A percentile compares a stretch with the other conserved stretches of the same genome.
phyloP scores from a whole-genome alignment of 2,888 invertebrate genomes.

The Sturmia bella region DNA sequence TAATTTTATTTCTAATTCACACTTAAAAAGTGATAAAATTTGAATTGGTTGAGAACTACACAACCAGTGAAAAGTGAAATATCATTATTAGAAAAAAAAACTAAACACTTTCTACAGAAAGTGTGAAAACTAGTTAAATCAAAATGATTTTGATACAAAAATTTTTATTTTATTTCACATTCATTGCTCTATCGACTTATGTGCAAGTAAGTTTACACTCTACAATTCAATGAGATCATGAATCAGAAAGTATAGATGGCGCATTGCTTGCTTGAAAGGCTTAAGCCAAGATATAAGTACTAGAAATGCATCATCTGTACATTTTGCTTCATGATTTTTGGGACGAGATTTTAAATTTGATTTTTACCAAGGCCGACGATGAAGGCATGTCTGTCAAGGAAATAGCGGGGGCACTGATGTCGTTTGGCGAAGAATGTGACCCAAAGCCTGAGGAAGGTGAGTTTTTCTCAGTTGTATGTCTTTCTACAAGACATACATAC shows the following conservation, averaged over 20 bases:
- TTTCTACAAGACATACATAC: too few relatives aligned
- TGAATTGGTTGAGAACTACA: neutral
- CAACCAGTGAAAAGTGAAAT: neutral
- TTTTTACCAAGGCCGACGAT: slow-evolving; percentile 39
- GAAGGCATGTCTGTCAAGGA: slow-evolving; percentile 40
- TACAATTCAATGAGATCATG: too few relatives aligned
- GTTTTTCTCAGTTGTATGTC: too few relatives aligned
- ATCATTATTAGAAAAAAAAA: neutral
- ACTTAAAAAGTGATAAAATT: neutral
- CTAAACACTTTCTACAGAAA: slow-evolving; percentile 20
- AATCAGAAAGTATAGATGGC: neutral
- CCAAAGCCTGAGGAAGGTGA: slow-evolving; percentile 72
- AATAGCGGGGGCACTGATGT: slow-evolving; percentile 70
- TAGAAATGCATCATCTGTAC: too few relatives aligned
- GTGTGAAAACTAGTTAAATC: slow-evolving; percentile 1
- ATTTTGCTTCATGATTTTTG: too few relatives aligned
- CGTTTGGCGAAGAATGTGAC: slow-evolving; percentile 72
- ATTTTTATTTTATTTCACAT: slow-evolving; percentile 15
- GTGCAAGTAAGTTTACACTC: neutral
- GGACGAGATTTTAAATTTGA: neutral
- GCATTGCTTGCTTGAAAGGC: too few relatives aligned
- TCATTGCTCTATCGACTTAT: neutral
- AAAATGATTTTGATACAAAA: slow-evolving; percentile 10
- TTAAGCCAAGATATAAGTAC: too few relatives aligned
- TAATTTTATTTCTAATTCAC: neutral